Base-by-base conservation (phyloP, 2,797 vertebrate species). In the Sebastes itinus region DNA sequence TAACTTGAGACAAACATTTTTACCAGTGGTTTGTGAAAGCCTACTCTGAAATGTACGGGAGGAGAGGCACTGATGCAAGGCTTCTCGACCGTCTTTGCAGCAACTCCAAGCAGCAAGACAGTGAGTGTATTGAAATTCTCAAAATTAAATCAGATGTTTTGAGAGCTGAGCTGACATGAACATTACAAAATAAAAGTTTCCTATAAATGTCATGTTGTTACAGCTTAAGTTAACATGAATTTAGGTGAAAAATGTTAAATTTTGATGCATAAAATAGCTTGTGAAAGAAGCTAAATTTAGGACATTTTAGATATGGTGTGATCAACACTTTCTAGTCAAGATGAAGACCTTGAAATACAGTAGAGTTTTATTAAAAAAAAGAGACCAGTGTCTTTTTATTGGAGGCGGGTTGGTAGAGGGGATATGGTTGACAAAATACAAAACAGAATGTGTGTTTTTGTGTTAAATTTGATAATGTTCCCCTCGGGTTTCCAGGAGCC, bases 21-120 rank as follows among this genome's bases (percentile, higher is more conserved):
- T 95, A 94, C 93, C 91, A 92, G 94, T 77, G 94, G 94, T 95
- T 94, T 94, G 92, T 95, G 94, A 95, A 95, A 95, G 95, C 93
- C 84, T 91, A 89, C 87, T 84, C 86, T 91, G 85, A 93, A 92
- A 90, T 84, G 83, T 82, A 77, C 30, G 12, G 20, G 77, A 81
- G 85, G 69, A 87, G 54, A 87, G 68, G 82, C 80, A 77, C 63
- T 80, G 87, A 88, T 70, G 81, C 80, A 56, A 12, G 62, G 67
- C 71, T 86, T 86, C 86, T 83, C 64, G 2, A 2, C 10, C 20
- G 11, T 80, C 76, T 82, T 63, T 52, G 66, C 65, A 77, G 42
- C 59, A 22, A 49, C 73, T 83, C 60, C 7, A 38, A 78, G 55
- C 11, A 73, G 59, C 30, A 70, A 46, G 10, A 42, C 7, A 33